Conservation (phyloP, 2,888 invertebrate genomes). For the Kryphioiulus occultus region DNA sequence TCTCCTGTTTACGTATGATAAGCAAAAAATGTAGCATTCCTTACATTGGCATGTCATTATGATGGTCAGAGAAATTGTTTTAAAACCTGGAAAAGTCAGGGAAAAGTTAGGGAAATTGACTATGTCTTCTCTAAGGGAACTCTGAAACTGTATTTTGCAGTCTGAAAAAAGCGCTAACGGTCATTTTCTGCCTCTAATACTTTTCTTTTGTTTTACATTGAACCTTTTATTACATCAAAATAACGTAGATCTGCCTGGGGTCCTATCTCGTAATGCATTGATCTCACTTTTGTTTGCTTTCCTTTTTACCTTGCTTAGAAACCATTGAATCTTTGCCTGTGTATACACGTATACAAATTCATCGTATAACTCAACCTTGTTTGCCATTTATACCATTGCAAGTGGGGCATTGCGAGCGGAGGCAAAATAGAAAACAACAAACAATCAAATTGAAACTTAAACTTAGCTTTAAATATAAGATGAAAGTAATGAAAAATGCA, state of each 20-base stretch:
- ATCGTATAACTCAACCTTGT: background rate
- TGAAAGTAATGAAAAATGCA: constrained; percentile 20
- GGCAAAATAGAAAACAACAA: background rate
- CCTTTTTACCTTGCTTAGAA: background rate
- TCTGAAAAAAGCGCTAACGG: background rate
- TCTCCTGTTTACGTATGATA: too few species aligned
- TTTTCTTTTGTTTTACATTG: background rate
- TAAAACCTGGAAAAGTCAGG: too few species aligned
- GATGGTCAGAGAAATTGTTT: too few species aligned
- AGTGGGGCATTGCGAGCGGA: background rate
- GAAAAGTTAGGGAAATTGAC: too few species aligned
- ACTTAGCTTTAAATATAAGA: constrained; percentile 35
- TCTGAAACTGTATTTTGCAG: too few species aligned
- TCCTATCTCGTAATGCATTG: background rate
- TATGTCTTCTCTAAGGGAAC: too few species aligned
- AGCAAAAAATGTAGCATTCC: too few species aligned
- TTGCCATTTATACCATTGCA: background rate
- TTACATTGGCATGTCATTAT: too few species aligned
- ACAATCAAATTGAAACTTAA: constrained; percentile 25
- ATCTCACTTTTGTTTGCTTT: background rate
- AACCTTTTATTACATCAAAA: background rate
- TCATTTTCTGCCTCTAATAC: background rate
- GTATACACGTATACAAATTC: background rate
- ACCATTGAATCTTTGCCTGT: background rate
- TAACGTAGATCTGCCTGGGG: background rate